A percentile compares a stretch with the other conserved stretches of the same genome.
Evolutionary conservation across 2,888 invertebrate species (phyloP).

Genomic region (Andricus curvator): DNA sequence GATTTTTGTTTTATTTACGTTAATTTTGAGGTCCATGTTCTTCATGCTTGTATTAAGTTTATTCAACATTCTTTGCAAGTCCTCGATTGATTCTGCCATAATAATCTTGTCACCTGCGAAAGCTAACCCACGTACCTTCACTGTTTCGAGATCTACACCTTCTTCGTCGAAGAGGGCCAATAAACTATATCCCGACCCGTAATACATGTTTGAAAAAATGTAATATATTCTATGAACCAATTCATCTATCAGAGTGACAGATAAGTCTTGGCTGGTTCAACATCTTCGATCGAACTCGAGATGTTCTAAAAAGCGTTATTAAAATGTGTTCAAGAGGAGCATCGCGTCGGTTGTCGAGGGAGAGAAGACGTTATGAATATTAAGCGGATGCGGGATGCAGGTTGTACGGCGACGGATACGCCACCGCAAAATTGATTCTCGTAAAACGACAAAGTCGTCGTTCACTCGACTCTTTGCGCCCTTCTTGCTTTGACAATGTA

Average conservation of each 20-base stretch:
- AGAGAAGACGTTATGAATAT: slow-evolving; percentile 69
- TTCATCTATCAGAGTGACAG: slow-evolving; percentile 13
- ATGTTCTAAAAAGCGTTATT: slow-evolving; percentile 59
- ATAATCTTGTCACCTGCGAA: too few relatives aligned
- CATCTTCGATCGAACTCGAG: slow-evolving; percentile 27
- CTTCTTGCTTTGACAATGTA: slow-evolving; percentile 35
- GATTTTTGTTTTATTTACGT: too few relatives aligned
- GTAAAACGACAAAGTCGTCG: slow-evolving; percentile 57
- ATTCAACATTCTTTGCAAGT: too few relatives aligned
- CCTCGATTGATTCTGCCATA: too few relatives aligned
- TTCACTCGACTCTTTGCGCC: slow-evolving; percentile 36
- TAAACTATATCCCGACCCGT: not conserved
- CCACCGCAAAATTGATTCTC: slow-evolving; percentile 59
- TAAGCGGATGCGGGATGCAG: slow-evolving; percentile 56
- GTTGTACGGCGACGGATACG: slow-evolving; percentile 48
- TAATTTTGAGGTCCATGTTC: too few relatives aligned
- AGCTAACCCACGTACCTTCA: too few relatives aligned
- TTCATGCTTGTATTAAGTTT: too few relatives aligned
- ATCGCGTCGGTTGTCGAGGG: slow-evolving; percentile 52
- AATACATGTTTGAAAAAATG: not conserved
- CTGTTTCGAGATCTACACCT: too few relatives aligned
- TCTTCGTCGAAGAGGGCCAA: too few relatives aligned
- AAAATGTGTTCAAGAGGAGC: slow-evolving; percentile 64
- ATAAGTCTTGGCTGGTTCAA: not conserved
- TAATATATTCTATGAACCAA: slow-evolving; percentile 1